Conservation (phyloP, 1,140 invertebrate genomes). For the Saccostrea glomerata region DNA sequence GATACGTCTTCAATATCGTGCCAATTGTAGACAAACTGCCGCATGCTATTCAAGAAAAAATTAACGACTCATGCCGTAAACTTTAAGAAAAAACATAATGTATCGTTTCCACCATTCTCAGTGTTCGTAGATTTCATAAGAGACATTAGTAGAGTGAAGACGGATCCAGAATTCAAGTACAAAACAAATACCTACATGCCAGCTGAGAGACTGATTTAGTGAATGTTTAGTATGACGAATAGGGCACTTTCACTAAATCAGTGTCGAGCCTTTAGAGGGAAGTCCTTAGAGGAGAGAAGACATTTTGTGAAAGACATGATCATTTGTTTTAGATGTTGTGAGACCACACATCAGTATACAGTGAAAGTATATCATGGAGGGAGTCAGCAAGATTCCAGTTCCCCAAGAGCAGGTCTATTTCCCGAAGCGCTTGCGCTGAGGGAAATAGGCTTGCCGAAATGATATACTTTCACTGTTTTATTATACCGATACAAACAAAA, state of each 20-base stretch:
- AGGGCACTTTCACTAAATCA: conserved; percentile 36
- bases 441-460: too few species aligned
- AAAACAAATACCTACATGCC: not conserved
- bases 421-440: too few species aligned
- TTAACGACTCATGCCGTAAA: too few species aligned
- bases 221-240: not conserved
- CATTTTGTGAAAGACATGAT: conserved; percentile 26
- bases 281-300: conserved; percentile 35
- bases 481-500: too few species aligned
- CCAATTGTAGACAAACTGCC: conserved; percentile 56
- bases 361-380: too few species aligned
- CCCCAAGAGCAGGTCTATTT: too few species aligned
- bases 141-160: conserved; percentile 33
- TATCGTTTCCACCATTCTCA: conserved; percentile 50
- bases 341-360: too few species aligned
- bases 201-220: not conserved
- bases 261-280: conserved; percentile 37
- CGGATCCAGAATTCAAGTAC: conserved; percentile 23
- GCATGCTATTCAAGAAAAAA: conserved; percentile 40
- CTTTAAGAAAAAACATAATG: conserved; percentile 46
- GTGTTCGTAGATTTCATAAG: conserved; percentile 40
- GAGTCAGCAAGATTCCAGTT: too few species aligned
- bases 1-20: conserved; percentile 49
- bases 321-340: conserved; percentile 24
- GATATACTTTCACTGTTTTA: too few species aligned